Evolutionary conservation across 92 coral and sea anemone genomes (phyloP), one percentile per base, ranked within the genome.

Genomic region (Heteractis magnifica): DNA sequence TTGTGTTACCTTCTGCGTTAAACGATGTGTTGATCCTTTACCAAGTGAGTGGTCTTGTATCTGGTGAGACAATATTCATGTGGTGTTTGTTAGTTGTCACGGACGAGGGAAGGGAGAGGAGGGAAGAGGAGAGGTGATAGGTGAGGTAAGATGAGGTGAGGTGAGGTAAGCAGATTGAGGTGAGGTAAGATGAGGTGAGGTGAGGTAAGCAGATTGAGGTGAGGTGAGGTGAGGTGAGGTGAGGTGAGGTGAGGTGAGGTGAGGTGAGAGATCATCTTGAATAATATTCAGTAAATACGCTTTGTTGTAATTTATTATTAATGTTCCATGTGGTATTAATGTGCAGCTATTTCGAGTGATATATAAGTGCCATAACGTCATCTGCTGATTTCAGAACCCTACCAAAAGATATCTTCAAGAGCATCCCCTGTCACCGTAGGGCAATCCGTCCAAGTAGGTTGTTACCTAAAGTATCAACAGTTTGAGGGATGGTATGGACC

Each of bases 401-500:
- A 76, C 59, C 73, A 23, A 68, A 68, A 68, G 49, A 68, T 68
- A 68, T 68, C 23, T 20, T 48, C 65, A 76, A 52, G 48, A n/a
- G 21, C 79, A 15, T 52, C 79, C 79, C 14, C 34, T 0, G 62
- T 76, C 6, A 18, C 26, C 19, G 48, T 4, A 76, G 59, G 58
- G 1, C 48, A 52, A 52, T 50, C 65, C 58, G 52, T 52, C 10
- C 51, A n/a, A 76, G 59, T 19, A 26, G 79, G 56, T 34, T 82
- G 85, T 70, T 49, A 13, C 48, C 65, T 82, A 48, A 23, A 82
- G 20, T 75, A 73, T 20, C 78, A 72, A 34, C 85, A 75, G 52
- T 82, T 82, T 55, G 85, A 68, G 34, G 85, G 85, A 1, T 82
- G 85, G 85, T 82, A 71, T 76, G 79, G 64, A n/a, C 79, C 85